phyloP scores from a whole-genome alignment of 2,888 invertebrate species.

The Cynaeus angustus region DNA sequence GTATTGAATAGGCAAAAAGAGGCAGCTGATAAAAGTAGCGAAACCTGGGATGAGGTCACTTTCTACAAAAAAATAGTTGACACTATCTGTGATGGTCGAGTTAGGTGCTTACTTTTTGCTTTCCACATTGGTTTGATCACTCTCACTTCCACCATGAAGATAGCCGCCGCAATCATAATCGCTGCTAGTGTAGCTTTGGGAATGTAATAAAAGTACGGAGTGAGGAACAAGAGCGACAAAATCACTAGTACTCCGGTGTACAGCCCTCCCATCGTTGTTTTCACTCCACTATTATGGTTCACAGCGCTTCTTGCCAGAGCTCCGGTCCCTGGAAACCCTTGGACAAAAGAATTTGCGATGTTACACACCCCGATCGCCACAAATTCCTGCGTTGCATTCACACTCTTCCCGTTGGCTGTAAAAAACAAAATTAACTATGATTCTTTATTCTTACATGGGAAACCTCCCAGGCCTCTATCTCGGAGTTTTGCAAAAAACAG shows the following conservation, averaged over 20 bases:
- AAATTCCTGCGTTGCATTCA: slow-evolving; percentile 94
- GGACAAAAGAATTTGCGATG: slow-evolving; percentile 89
- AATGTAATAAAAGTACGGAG: slow-evolving; percentile 90
- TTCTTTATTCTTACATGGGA: no score
- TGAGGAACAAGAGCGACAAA: slow-evolving; percentile 87
- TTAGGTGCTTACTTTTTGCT: slow-evolving; percentile 84
- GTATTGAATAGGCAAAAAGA: slow-evolving; percentile 87
- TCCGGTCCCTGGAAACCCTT: slow-evolving; percentile 90
- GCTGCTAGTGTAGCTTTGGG: slow-evolving; percentile 90
- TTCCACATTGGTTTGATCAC: slow-evolving; percentile 92
- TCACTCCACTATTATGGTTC: slow-evolving; percentile 90
- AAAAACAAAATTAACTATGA: slow-evolving; percentile 40
- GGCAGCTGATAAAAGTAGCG: slow-evolving; percentile 88
- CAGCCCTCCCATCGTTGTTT: slow-evolving; percentile 89
- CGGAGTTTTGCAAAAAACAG: no score
- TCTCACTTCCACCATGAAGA: slow-evolving; percentile 92
- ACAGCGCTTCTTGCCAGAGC: slow-evolving; percentile 91
- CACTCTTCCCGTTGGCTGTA: slow-evolving; percentile 82
- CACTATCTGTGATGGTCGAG: no score
- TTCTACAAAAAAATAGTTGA: slow-evolving; percentile 74
- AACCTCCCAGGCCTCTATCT: no score
- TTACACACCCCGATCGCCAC: slow-evolving; percentile 89
- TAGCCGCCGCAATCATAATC: slow-evolving; percentile 92
- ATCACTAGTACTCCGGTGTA: slow-evolving; percentile 89
- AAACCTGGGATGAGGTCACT: slow-evolving; percentile 91